Evolutionary conservation across 2,888 invertebrate genomes (phyloP), one percentile per base, ranked within the genome.

Genomic region (Caenorhabditis virilis): DNA sequence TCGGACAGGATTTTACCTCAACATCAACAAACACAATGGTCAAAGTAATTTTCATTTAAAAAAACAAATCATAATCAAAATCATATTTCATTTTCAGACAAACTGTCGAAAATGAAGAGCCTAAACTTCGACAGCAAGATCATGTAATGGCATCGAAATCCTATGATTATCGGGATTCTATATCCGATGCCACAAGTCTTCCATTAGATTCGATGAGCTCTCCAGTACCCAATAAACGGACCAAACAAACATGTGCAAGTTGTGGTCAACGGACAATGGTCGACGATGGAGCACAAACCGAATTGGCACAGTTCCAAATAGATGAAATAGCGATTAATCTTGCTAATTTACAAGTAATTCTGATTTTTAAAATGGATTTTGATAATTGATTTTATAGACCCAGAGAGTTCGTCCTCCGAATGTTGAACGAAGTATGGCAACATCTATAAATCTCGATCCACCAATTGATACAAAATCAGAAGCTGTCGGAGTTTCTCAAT

Each of bases 181-280:
- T 80, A 25, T 78, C 77, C 11, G 79, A 79, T 47, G 79, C 79
- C 22, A 78, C 79, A 16, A 78, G 78, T 30, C 57, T 80, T 15
- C 80, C 80, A 16, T 67, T 78, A 57, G 80, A 80, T 47, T 78
- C 79, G 15, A 68, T 77, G 46, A 73, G 64, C 27, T 45, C 67
- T 4, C 51, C 59, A 45, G 41, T 45, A 41, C 58, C 48, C 43
- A 46, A 46, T 47, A 52, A 23, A 36, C 26, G 66, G 47, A 25
- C 38, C 2, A 18, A 39, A 30, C 18, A 30, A 27, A 22, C 33
- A 22, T 16, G 25, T 9, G n/a, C 35, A 27, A 15, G 18, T 7
- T 18, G n/a, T n/a, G n/a, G n/a, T n/a, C n/a, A n/a, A n/a, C n/a
- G n/a, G n/a, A n/a, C n/a, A n/a, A n/a, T n/a, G n/a, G n/a, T n/a